Conservation (phyloP, 2,113 vertebrate genomes). For the Menura novaehollandiae region DNA sequence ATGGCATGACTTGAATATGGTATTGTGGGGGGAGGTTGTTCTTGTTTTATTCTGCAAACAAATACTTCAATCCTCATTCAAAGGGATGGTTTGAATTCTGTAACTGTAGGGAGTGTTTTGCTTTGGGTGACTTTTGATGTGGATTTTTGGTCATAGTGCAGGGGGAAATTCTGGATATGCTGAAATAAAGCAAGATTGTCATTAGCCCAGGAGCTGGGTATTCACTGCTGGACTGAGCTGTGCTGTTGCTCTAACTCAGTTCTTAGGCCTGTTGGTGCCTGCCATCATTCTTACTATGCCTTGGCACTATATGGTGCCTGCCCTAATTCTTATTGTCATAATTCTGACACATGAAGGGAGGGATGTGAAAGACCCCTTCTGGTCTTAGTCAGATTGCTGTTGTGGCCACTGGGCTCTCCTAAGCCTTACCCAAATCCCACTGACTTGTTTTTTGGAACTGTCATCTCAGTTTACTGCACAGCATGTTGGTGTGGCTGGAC, state of each 20-base stretch:
- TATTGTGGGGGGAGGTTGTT: background rate
- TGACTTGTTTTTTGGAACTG: background rate
- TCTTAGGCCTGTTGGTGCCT: background rate
- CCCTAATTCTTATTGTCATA: background rate
- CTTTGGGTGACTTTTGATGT: constrained; percentile 35
- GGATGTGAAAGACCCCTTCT: background rate
- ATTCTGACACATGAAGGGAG: background rate
- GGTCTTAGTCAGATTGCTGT: background rate
- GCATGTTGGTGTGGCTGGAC: background rate
- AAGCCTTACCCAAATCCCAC: background rate
- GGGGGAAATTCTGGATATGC: background rate
- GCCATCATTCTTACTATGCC: background rate
- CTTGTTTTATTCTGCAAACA: background rate
- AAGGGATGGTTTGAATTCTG: background rate
- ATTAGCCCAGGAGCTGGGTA: background rate
- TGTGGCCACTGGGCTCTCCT: background rate
- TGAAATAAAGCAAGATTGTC: background rate
- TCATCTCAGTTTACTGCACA: background rate
- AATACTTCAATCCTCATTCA: background rate
- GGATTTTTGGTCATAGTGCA: background rate
- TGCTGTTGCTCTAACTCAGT: background rate
- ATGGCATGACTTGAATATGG: background rate
- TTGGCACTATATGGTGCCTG: too few species aligned
- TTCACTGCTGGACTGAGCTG: background rate
- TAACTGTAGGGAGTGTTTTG: constrained; percentile 32